phyloP scores from a whole-genome alignment of 2,113 vertebrate genomes.

The Catagonus wagneri region DNA sequence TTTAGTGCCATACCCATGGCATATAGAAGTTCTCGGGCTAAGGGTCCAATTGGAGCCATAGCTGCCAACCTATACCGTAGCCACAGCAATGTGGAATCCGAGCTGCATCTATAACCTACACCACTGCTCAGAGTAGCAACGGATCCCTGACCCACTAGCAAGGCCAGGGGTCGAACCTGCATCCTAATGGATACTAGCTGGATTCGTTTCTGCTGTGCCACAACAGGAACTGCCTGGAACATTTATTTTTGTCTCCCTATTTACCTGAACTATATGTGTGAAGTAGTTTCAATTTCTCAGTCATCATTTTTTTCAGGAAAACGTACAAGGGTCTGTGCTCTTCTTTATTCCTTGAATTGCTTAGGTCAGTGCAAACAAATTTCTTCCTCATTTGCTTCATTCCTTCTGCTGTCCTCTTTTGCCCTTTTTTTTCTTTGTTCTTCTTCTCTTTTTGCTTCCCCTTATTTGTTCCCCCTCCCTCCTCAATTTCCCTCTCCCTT shows the following conservation, averaged over 20 bases:
- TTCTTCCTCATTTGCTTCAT: not conserved
- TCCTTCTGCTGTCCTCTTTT: not conserved
- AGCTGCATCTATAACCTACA: too few species aligned
- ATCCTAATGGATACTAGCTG: too few species aligned
- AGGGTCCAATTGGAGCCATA: too few species aligned
- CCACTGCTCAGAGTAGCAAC: too few species aligned
- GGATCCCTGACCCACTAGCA: too few species aligned
- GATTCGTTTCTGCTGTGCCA: too few species aligned
- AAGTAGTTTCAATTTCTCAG: not conserved
- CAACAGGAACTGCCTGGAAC: too few species aligned
- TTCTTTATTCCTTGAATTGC: not conserved
- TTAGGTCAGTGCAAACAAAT: not conserved
- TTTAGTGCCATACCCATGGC: too few species aligned
- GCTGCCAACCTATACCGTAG: too few species aligned
- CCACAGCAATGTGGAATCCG: too few species aligned
- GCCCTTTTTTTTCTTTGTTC: not conserved
- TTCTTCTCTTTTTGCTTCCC: rapidly evolving
- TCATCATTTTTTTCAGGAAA: not conserved
- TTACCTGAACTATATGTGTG: not conserved
- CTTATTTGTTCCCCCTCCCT: not conserved
- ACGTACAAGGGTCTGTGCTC: not conserved
- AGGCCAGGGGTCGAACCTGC: too few species aligned
- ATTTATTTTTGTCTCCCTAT: not conserved
- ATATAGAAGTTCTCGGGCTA: too few species aligned
- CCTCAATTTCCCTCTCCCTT: rapidly evolving